These are phyloP conservation scores for Drosophila vallismaia DNA, from an alignment of 2,888 invertebrate species.

Conservation along the genomic window DNA sequence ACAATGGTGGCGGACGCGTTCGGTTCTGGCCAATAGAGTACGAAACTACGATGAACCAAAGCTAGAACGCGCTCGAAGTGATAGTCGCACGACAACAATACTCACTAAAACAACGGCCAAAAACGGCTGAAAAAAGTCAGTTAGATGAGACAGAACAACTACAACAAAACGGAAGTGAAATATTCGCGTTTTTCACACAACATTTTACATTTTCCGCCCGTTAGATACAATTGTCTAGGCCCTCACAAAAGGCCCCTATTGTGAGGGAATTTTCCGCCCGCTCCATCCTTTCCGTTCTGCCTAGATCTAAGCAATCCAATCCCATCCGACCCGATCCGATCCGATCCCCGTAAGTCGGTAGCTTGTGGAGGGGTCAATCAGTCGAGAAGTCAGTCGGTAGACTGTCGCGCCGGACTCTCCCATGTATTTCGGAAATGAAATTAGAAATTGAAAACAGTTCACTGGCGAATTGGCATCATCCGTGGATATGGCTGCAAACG, in stretches of 20 bases:
- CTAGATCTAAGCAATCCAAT: conserved; percentile 10
- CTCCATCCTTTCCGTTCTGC: conserved; percentile 11
- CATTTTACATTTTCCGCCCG: conserved; percentile 70
- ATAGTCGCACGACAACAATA: conserved; percentile 35
- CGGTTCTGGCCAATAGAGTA: conserved; percentile 52
- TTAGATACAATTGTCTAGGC: conserved; percentile 46
- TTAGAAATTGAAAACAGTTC: conserved; percentile 77
- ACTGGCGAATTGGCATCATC: conserved; percentile 78
- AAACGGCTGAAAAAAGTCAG: conserved; percentile 13
- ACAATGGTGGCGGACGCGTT: conserved; percentile 78
- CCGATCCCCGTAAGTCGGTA: conserved; percentile 43
- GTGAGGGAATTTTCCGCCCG: conserved; percentile 58
- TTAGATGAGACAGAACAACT: conserved; percentile 10
- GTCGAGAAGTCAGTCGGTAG: conserved; percentile 26
- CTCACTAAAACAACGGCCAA: conserved; percentile 24
- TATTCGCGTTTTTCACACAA: conserved; percentile 72
- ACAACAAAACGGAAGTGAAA: conserved; percentile 73
- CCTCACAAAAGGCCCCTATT: conserved; percentile 53
- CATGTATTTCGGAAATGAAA: conserved; percentile 78
- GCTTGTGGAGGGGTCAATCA: conserved; percentile 35
- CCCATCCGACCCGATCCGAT: conserved; percentile 2
- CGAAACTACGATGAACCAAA: conserved; percentile 4
- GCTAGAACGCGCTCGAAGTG: conserved; percentile 64
- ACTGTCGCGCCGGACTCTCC: conserved; percentile 44
- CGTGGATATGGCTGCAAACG: conserved; percentile 81